phyloP scores from a whole-genome alignment of 2,888 invertebrate genomes.

The Hecatera dysodea region DNA sequence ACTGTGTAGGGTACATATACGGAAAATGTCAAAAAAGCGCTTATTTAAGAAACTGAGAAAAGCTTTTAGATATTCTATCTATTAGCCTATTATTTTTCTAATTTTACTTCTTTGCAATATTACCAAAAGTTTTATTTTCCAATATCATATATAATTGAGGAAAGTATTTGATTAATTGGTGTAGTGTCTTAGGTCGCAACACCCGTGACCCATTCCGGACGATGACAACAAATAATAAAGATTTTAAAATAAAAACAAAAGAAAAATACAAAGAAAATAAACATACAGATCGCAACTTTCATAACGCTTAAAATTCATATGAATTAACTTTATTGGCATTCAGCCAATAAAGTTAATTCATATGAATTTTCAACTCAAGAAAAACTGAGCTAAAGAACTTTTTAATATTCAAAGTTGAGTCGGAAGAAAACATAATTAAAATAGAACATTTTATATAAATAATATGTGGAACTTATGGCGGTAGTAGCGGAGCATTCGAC shows the following conservation, averaged over 20 bases:
- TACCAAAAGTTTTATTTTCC: too few species aligned
- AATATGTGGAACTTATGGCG: slow-evolving; percentile 68
- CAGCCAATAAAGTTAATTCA: too few species aligned
- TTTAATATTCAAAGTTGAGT: slow-evolving; percentile 71
- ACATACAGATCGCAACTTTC: slow-evolving; percentile 18
- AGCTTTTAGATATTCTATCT: too few species aligned
- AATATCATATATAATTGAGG: too few species aligned
- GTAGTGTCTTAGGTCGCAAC: too few species aligned
- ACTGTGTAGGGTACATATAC: too few species aligned
- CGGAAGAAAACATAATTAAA: slow-evolving; percentile 75
- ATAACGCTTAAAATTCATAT: slow-evolving; percentile 42
- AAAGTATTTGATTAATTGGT: background rate
- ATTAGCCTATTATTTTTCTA: background rate
- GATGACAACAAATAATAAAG: background rate
- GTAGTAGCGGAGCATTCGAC: slow-evolving; percentile 65
- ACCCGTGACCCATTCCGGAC: too few species aligned
- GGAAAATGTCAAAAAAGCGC: too few species aligned
- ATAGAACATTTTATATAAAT: slow-evolving; percentile 72
- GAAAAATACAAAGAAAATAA: background rate
- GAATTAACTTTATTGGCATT: slow-evolving; percentile 52
- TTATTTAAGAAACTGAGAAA: too few species aligned
- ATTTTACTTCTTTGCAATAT: background rate
- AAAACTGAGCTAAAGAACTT: slow-evolving; percentile 66
- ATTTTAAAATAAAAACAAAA: slow-evolving; percentile 15
- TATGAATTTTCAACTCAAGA: slow-evolving; percentile 53